These are phyloP conservation scores for Motacilla alba DNA, from an alignment of 2,113 vertebrate genomes.

Conservation along the genomic window DNA sequence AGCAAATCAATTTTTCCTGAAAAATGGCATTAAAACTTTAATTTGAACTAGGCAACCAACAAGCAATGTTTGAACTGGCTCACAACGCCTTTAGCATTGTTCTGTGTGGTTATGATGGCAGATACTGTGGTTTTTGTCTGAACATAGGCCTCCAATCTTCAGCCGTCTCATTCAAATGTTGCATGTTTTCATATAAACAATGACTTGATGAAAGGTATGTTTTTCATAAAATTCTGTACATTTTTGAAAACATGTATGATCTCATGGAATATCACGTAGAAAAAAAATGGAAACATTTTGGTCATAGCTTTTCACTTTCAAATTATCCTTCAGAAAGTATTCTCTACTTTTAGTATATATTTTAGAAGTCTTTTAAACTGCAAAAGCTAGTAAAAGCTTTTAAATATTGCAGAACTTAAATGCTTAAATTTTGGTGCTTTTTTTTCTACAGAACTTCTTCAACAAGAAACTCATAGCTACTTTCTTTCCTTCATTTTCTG, in stretches of 20 bases:
- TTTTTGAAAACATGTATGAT: background rate
- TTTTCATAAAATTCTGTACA: background rate
- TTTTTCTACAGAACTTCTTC: background rate
- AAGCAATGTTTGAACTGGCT: background rate
- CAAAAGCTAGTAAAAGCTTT: background rate
- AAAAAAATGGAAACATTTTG: background rate
- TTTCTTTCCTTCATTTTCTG: background rate
- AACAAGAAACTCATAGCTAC: background rate
- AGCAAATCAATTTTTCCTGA: background rate
- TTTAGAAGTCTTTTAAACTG: background rate
- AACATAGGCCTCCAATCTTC: background rate
- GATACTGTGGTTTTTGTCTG: background rate
- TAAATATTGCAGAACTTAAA: background rate
- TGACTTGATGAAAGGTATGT: background rate
- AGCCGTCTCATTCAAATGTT: background rate
- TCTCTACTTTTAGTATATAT: background rate
- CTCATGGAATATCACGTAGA: background rate
- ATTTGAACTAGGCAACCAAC: background rate
- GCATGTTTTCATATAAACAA: background rate
- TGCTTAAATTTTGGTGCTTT: background rate
- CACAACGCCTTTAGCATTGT: background rate
- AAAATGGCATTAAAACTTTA: background rate
- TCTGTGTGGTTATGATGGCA: background rate
- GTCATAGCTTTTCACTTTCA: background rate
- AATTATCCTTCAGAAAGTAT: background rate